Percentiles rank a stretch among this genome's conserved stretches.
Conservation (phyloP, 2,113 vertebrate genomes). For the Barbus barbus region DNA sequence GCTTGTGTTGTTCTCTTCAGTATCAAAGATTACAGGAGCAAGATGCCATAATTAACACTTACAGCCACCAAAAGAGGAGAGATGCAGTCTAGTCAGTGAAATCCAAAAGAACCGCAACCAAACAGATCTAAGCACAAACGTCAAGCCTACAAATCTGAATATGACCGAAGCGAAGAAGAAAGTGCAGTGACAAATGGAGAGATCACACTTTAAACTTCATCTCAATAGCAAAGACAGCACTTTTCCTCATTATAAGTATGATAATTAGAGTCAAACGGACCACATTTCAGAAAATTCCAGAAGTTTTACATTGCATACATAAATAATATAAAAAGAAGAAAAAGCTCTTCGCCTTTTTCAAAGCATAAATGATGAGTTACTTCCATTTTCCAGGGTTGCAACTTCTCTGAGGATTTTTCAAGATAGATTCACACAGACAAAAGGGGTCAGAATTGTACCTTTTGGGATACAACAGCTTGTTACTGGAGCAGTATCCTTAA, state of each 20-base stretch:
- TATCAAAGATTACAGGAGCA: slow-evolving; percentile 48
- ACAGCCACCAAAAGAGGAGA: slow-evolving; percentile 46
- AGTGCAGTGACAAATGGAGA: background rate
- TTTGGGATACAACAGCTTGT: too few relatives aligned
- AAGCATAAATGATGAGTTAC: background rate
- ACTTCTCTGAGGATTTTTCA: background rate
- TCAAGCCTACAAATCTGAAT: background rate
- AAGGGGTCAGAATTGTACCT: too few relatives aligned
- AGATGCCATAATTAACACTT: slow-evolving; percentile 64
- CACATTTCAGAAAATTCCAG: background rate
- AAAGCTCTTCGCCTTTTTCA: background rate
- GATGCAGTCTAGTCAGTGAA: slow-evolving; percentile 51
- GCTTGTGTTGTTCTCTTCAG: slow-evolving; percentile 9
- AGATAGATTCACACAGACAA: background rate
- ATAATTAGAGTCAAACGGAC: background rate
- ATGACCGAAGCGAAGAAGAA: background rate
- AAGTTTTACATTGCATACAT: too few relatives aligned
- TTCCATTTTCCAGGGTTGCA: background rate
- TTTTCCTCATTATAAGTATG: background rate
- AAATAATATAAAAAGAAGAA: background rate
- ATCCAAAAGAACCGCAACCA: slow-evolving; percentile 36
- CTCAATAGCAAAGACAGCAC: background rate
- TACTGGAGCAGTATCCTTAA: too few relatives aligned
- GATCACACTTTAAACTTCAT: background rate
- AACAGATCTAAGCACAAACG: background rate